Evolutionary conservation across 2,888 invertebrate genomes (phyloP), one percentile per base, ranked within the genome.

Genomic region (Napeogenes inachia): DNA sequence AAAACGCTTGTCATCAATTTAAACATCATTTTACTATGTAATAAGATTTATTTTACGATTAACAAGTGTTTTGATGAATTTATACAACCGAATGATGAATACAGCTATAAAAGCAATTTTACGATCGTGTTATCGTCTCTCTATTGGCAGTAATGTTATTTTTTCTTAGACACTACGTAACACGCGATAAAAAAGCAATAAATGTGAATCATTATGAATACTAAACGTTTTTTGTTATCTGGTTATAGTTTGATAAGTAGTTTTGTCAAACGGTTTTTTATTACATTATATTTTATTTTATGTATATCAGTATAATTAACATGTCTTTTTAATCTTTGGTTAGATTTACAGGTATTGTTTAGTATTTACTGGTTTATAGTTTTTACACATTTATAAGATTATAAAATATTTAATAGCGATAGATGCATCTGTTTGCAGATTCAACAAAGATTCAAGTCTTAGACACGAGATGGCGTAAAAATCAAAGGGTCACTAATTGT

Each of bases 1-100:
- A 90, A 90, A 90, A 90, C 89, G 89, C 88, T 89, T 89, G 89
- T 89, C 89, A 85, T 89, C 90, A 89, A 89, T 90, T 90, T 89
- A 87, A 89, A 90, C 88, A 87, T 88, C 81, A 89, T 88, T 89
- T 89, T 84, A 89, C 82, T 85, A 82, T 83, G 87, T 85, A 88
- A 88, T 90, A 89, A 89, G 90, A 89, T 90, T 90, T 90, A 90
- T 89, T 90, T 90, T 89, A 90, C 80, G 89, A 89, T 89, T 90
- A 89, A 90, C 87, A 89, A 90, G 87, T 86, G 86, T 87, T 88
- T 87, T 89, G 89, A 89, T 90, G 89, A 90, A 89, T 89, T 90
- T 87, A 88, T 89, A 87, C 80, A 68, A 78, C 80, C 75, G 80
- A 85, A 86, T 90, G 88, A 89, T 89, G 90, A 87, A 90, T 89